phyloP scores from a whole-genome alignment of 2,888 invertebrate genomes.

The Steinernema scapterisci region DNA sequence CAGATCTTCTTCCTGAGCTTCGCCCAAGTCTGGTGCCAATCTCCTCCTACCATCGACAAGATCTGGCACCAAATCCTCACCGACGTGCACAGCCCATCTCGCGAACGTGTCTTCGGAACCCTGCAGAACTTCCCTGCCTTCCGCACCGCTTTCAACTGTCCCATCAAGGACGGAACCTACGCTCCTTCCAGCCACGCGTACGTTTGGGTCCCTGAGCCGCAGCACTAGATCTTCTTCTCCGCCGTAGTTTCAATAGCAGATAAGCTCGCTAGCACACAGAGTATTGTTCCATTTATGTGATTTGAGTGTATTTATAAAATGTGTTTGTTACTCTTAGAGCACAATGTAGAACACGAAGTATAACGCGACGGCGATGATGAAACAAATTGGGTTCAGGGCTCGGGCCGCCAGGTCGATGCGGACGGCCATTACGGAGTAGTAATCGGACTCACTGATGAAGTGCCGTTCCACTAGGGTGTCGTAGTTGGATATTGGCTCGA shows the following conservation, averaged over 20 bases:
- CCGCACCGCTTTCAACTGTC: conserved; percentile 63
- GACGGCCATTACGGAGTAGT: conserved; percentile 21
- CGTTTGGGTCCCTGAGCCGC: conserved; percentile 50
- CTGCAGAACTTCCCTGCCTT: conserved; percentile 66
- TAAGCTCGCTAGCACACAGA: background rate
- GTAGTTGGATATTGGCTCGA: conserved; percentile 15
- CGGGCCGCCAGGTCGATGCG: conserved; percentile 15
- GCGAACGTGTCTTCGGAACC: conserved; percentile 57
- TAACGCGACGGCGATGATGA: background rate
- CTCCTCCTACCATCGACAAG: conserved; percentile 39
- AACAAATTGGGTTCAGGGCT: conserved; percentile 3
- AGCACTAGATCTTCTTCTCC: background rate
- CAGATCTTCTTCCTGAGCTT: conserved; percentile 64
- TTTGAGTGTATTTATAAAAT: conserved; percentile 10
- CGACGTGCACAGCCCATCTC: conserved; percentile 60
- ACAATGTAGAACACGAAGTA: conserved; percentile 10
- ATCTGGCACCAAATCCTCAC: conserved; percentile 51
- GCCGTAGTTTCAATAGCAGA: background rate
- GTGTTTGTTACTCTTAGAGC: background rate
- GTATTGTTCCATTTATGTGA: conserved; percentile 4
- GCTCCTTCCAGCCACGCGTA: conserved; percentile 57
- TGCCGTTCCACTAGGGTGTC: conserved; percentile 20
- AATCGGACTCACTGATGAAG: conserved; percentile 10
- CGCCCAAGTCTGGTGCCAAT: conserved; percentile 61
- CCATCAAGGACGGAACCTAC: conserved; percentile 46